Conservation (phyloP, 2,113 vertebrate species). For the Myxocyprinus asiaticus region DNA sequence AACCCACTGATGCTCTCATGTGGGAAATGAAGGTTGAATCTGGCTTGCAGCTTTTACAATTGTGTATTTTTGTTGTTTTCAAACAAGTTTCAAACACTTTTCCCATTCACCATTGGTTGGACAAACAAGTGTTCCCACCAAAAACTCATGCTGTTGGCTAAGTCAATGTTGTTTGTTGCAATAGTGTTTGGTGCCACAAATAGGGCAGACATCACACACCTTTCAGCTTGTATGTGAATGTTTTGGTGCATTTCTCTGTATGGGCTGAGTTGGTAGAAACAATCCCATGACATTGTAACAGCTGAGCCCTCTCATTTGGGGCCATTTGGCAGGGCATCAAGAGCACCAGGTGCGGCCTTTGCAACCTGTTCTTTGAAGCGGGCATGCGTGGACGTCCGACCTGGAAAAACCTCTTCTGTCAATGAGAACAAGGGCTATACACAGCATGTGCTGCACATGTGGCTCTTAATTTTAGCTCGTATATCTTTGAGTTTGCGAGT, state of each 20-base stretch:
- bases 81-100: no score
- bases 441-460: conserved; percentile 5
- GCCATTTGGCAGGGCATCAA: conserved; percentile 65
- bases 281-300: conserved; percentile 60
- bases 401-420: conserved; percentile 59
- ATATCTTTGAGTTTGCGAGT: not conserved
- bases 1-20: no score
- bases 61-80: no score
- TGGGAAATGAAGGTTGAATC: no score
- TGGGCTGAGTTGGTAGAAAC: conserved; percentile 55
- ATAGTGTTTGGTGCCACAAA: no score
- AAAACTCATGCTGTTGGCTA: no score
- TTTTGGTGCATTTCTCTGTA: conserved; percentile 11
- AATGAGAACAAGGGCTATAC: conserved; percentile 27
- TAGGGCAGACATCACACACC: no score
- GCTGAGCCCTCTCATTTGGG: conserved; percentile 62
- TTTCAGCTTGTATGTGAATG: not conserved
- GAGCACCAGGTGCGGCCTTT: conserved; percentile 69
- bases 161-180: no score
- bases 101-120: no score
- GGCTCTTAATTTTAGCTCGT: not conserved
- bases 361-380: conserved; percentile 65
- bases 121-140: no score
- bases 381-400: conserved; percentile 61
- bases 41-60: no score